Evolutionary conservation across 2,113 vertebrate species (phyloP).

Genomic region (Cisticola juncidis): DNA sequence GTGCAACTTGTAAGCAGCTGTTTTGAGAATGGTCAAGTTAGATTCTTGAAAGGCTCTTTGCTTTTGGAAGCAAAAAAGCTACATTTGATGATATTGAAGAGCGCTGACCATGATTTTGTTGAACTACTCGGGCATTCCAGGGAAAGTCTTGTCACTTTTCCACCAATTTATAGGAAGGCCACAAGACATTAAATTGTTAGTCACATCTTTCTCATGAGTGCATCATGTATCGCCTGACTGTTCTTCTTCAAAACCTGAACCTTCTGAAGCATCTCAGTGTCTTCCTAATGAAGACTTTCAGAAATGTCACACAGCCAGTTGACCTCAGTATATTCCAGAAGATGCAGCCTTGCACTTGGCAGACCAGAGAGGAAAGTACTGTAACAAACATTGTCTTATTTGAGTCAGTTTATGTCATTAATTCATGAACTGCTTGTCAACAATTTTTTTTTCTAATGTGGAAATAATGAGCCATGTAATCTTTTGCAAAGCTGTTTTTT

Average conservation of each 20-base stretch:
- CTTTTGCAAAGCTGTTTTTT: neutral
- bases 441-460: neutral
- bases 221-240: neutral
- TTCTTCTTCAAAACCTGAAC: neutral
- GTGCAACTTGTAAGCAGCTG: neutral
- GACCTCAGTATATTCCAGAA: neutral
- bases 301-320: neutral
- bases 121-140: neutral
- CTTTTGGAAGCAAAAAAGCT: neutral
- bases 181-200: neutral
- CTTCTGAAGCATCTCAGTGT: neutral
- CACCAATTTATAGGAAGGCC: neutral
- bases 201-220: neutral
- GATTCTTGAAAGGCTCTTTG: neutral
- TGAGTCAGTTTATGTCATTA: neutral
- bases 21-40: neutral
- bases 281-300: neutral
- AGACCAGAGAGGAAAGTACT: neutral
- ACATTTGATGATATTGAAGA: neutral
- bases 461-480: neutral
- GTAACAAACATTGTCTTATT: neutral
- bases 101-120: neutral
- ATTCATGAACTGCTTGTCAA: neutral
- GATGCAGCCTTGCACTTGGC: neutral
- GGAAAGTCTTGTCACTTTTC: neutral